Evolutionary conservation across 2,797 vertebrate genomes (phyloP).

Genomic region (Cheirogaleus major): DNA sequence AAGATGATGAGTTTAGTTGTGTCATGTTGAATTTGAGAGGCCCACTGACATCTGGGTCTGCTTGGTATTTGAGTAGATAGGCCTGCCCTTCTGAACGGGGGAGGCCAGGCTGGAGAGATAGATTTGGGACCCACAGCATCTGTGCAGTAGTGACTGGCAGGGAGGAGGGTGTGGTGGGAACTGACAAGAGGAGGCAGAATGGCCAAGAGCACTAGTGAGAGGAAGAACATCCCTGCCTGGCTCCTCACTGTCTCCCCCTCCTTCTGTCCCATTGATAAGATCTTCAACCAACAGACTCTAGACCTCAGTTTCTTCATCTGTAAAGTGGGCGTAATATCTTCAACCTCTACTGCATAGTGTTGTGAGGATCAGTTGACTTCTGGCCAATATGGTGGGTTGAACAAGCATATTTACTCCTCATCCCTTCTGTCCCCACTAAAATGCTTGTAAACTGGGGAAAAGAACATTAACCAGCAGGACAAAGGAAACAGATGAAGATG

Average conservation of each 20-base stretch:
- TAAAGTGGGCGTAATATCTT: not conserved
- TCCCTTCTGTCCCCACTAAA: not conserved
- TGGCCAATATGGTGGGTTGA: not conserved
- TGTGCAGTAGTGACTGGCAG: not conserved
- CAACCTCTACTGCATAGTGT: not conserved
- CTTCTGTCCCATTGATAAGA: not conserved
- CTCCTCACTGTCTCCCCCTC: not conserved
- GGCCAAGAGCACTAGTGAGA: not conserved
- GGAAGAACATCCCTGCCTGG: not conserved
- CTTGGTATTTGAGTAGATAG: not conserved
- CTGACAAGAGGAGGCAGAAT: not conserved
- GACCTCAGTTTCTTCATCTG: not conserved
- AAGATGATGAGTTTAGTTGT: not conserved
- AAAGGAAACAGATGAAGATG: not conserved
- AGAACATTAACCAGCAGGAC: not conserved
- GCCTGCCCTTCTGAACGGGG: not conserved
- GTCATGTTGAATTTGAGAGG: not conserved
- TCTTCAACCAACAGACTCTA: not conserved
- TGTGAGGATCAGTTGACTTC: not conserved
- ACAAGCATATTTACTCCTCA: not conserved
- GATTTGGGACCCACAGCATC: rapidly evolving
- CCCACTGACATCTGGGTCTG: not conserved
- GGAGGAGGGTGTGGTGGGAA: rapidly evolving
- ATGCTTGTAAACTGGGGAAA: not conserved
- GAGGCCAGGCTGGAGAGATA: not conserved